These are phyloP conservation scores for Prunella fulvescens DNA, from an alignment of 2,113 vertebrate species.

Conservation along the genomic window DNA sequence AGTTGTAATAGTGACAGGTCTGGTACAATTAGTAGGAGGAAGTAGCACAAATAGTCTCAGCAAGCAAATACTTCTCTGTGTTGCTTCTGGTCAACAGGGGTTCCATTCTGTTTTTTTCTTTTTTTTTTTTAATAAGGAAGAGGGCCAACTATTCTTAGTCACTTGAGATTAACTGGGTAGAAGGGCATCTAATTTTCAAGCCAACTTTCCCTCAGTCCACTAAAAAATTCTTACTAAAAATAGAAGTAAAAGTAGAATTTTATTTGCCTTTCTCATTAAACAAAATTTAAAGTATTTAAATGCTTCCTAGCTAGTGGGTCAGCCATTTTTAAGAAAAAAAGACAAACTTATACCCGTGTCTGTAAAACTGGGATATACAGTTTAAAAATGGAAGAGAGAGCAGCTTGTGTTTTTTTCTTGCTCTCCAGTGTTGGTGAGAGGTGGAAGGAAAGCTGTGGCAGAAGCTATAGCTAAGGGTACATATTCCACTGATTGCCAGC, in stretches of 20 bases:
- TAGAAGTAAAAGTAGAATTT: not conserved
- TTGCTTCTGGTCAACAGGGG: not conserved
- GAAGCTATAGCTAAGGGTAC: not conserved
- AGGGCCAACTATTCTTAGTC: not conserved
- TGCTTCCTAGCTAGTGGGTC: not conserved
- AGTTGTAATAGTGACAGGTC: not conserved
- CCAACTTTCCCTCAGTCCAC: not conserved
- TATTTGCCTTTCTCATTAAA: not conserved
- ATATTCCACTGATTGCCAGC: not conserved
- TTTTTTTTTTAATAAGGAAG: not conserved
- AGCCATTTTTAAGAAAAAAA: not conserved
- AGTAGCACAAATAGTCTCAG: not conserved
- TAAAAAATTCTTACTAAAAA: not conserved
- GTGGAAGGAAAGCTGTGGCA: not conserved
- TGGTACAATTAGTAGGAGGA: not conserved
- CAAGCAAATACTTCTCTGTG: not conserved
- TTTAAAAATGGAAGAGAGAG: not conserved
- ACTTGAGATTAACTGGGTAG: not conserved
- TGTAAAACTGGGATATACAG: not conserved
- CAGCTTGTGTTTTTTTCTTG: not conserved
- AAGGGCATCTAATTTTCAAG: not conserved
- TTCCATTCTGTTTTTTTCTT: not conserved
- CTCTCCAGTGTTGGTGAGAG: not conserved
- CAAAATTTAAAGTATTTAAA: not conserved
- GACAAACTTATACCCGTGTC: not conserved